phyloP scores from a whole-genome alignment of 1,140 invertebrate genomes.

The Lucilia sericata region DNA sequence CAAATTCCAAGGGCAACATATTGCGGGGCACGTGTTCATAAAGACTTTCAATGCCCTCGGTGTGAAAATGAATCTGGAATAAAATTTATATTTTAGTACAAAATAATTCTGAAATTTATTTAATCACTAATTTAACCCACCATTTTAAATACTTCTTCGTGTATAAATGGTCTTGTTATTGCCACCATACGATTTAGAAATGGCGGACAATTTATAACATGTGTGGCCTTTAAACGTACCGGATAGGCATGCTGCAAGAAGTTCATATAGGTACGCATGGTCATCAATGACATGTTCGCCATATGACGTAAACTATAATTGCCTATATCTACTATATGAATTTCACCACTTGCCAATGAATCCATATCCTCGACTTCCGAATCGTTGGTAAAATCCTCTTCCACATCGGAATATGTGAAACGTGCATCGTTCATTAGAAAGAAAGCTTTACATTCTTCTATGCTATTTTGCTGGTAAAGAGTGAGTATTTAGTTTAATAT shows the following conservation, averaged over 20 bases:
- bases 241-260: conserved; percentile 79
- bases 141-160: conserved; percentile 71
- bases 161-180: conserved; percentile 74
- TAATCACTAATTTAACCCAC: no score
- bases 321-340: conserved; percentile 76
- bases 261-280: conserved; percentile 66
- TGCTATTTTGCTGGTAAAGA: conserved; percentile 72
- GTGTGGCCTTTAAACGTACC: conserved; percentile 78
- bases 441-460: conserved; percentile 75
- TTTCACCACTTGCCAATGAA: conserved; percentile 71
- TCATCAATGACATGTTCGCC: conserved; percentile 73
- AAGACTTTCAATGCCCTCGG: conserved; percentile 72
- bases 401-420: conserved; percentile 68
- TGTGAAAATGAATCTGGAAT: conserved; percentile 75
- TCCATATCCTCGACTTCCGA: conserved; percentile 49
- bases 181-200: conserved; percentile 74
- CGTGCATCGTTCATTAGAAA: conserved; percentile 76
- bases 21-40: conserved; percentile 73
- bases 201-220: conserved; percentile 76
- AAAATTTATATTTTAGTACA: no score
- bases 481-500: neutral
- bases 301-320: conserved; percentile 74
- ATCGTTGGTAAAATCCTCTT: conserved; percentile 1
- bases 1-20: conserved; percentile 75
- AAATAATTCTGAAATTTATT: no score